Conservation (phyloP, 2,888 invertebrate species). For the Scaptomyza caliginosa region DNA sequence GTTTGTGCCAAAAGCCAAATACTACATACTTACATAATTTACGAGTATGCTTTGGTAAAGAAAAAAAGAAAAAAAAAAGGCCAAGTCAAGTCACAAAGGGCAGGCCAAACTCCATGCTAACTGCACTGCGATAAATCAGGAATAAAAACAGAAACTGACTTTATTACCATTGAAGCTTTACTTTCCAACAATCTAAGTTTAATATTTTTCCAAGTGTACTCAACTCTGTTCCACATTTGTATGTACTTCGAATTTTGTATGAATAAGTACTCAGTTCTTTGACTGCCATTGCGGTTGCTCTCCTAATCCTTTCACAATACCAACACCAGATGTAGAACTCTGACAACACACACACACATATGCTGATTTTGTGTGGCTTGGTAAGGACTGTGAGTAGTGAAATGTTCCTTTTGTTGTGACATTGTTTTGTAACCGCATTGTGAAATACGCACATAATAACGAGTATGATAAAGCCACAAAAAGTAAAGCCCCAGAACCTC, state of each 20-base stretch:
- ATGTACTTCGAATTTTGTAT: slow-evolving; percentile 8
- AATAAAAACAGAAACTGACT: no score
- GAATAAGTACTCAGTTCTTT: slow-evolving; percentile 32
- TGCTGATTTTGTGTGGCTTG: slow-evolving; percentile 16
- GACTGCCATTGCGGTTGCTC: slow-evolving; percentile 32
- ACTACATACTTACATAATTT: slow-evolving; percentile 35
- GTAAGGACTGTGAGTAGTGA: slow-evolving; percentile 10
- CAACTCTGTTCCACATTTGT: slow-evolving; percentile 36
- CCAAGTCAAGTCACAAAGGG: slow-evolving; percentile 10
- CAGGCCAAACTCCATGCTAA: slow-evolving; percentile 6
- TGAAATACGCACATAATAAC: slow-evolving; percentile 9
- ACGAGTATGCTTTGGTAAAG: slow-evolving; percentile 3
- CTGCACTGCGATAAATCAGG: slow-evolving; percentile 11
- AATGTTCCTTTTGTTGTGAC: slow-evolving; percentile 51
- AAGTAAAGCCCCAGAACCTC: neutral
- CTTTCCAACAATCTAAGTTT: neutral
- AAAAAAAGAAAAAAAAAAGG: slow-evolving; percentile 20
- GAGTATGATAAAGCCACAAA: slow-evolving; percentile 8
- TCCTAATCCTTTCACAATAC: slow-evolving; percentile 45
- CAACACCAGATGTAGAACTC: slow-evolving; percentile 21
- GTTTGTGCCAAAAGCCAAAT: slow-evolving; percentile 8
- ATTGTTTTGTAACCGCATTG: slow-evolving; percentile 24
- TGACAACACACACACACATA: slow-evolving; percentile 3
- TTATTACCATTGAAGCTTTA: no score
- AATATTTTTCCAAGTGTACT: slow-evolving; percentile 1